Conservation (phyloP, 2,113 vertebrate species). For the Canis aureus region DNA sequence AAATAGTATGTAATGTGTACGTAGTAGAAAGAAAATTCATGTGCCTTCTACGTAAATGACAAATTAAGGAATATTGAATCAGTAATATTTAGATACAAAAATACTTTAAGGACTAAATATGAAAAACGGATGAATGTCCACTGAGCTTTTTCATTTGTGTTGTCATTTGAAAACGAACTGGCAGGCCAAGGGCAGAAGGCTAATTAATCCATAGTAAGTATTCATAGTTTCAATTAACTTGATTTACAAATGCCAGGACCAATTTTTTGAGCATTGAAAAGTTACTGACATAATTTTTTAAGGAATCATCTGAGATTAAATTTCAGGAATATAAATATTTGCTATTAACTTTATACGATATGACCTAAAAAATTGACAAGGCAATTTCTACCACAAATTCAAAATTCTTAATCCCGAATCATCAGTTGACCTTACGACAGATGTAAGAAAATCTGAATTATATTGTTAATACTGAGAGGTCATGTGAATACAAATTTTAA, state of each 20-base stretch:
- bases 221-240: slow-evolving; percentile 35
- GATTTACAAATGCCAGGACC: background rate
- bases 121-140: background rate
- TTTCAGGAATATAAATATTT: slow-evolving; percentile 42
- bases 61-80: slow-evolving; percentile 41
- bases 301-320: slow-evolving; percentile 39
- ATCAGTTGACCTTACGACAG: background rate
- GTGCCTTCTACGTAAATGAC: slow-evolving; percentile 10
- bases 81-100: slow-evolving; percentile 38
- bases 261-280: background rate
- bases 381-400: slow-evolving; percentile 17
- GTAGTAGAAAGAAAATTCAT: slow-evolving; percentile 17
- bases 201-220: background rate
- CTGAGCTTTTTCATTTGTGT: background rate
- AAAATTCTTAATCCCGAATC: slow-evolving; percentile 3
- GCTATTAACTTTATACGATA: background rate
- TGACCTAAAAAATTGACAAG: background rate
- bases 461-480: background rate
- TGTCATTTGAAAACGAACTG: slow-evolving; percentile 62
- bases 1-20: background rate
- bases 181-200: slow-evolving; percentile 1
- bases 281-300: slow-evolving; percentile 14
- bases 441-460: slow-evolving; percentile 25
- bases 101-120: background rate
- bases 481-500: background rate